Conservation (phyloP, 1,140 invertebrate species). For the Calycopis cecrops region DNA sequence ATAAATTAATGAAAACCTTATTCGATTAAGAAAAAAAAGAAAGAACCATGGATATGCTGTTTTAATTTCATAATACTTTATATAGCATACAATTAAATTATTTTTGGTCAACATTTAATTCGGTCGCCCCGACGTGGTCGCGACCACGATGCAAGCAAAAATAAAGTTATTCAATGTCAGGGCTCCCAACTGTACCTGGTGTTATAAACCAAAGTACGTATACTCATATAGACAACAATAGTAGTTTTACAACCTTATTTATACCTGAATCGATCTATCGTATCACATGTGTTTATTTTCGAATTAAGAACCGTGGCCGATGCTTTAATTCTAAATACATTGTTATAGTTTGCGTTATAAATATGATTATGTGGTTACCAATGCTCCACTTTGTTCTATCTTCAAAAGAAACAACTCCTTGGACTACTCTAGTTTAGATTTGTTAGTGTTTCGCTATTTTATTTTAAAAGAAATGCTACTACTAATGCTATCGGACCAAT, state of each 20-base stretch:
- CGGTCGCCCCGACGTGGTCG: slow-evolving; percentile 21
- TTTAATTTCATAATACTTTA: slow-evolving; percentile 29
- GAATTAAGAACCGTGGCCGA: slow-evolving; percentile 40
- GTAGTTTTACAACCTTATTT: slow-evolving; percentile 40
- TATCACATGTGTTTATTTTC: slow-evolving; percentile 37
- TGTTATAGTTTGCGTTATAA: slow-evolving; percentile 7
- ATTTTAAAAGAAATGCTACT: slow-evolving; percentile 15
- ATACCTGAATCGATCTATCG: slow-evolving; percentile 38
- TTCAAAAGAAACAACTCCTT: slow-evolving; percentile 3
- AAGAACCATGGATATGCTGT: slow-evolving; percentile 26
- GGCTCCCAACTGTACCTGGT: slow-evolving; percentile 22
- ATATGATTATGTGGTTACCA: slow-evolving; percentile 18
- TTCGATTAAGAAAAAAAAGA: slow-evolving; percentile 6
- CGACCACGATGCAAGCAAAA: slow-evolving; percentile 26
- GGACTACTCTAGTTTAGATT: neutral
- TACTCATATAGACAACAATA: slow-evolving; percentile 39
- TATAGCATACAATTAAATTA: slow-evolving; percentile 27
- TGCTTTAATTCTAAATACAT: slow-evolving; percentile 18
- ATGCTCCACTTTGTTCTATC: slow-evolving; percentile 29
- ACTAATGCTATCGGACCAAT: slow-evolving; percentile 11
- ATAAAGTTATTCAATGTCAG: slow-evolving; percentile 22
- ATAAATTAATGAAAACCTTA: neutral
- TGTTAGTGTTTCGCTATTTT: slow-evolving; percentile 6
- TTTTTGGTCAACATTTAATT: slow-evolving; percentile 30
- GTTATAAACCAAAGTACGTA: slow-evolving; percentile 23